A percentile compares a stretch with the other conserved stretches of the same genome.
These are phyloP conservation scores for Pantherophis vulpinus DNA, from an alignment of 2,797 vertebrate genomes.

Conservation along the genomic window DNA sequence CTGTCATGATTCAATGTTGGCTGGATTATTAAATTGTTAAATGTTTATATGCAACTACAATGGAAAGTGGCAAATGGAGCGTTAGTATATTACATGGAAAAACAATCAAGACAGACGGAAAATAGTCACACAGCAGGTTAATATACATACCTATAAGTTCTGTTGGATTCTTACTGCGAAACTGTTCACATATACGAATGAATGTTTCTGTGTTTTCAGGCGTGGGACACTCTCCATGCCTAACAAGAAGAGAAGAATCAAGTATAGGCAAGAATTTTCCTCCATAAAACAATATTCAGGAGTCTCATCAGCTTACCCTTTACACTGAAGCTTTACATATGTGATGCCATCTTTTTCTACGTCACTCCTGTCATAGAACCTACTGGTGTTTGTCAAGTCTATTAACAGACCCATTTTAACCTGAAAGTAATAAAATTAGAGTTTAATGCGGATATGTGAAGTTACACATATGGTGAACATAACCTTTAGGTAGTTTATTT, in stretches of 20 bases:
- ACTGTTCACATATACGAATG: constrained; percentile 88
- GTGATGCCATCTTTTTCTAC: constrained; percentile 95
- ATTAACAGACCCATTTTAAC: constrained; percentile 96
- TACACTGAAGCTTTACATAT: constrained; percentile 94
- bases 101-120: constrained; percentile 15
- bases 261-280: constrained; percentile 35
- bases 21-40: background rate
- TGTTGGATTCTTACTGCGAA: constrained; percentile 89
- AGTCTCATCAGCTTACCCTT: constrained; percentile 80
- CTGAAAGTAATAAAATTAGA: constrained; percentile 65
- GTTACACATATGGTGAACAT: background rate
- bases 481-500: background rate
- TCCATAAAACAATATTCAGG: constrained; percentile 25
- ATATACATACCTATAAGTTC: constrained; percentile 87
- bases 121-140: background rate
- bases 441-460: background rate
- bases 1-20: background rate
- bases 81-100: background rate
- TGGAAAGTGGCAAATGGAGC: background rate
- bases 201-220: constrained; percentile 86
- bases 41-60: background rate
- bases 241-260: constrained; percentile 60
- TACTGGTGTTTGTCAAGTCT: constrained; percentile 94
- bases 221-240: constrained; percentile 92
- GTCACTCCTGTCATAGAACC: constrained; percentile 92